phyloP scores from a whole-genome alignment of 2,113 vertebrate species.

The Cyphomyrus discorhynchus region DNA sequence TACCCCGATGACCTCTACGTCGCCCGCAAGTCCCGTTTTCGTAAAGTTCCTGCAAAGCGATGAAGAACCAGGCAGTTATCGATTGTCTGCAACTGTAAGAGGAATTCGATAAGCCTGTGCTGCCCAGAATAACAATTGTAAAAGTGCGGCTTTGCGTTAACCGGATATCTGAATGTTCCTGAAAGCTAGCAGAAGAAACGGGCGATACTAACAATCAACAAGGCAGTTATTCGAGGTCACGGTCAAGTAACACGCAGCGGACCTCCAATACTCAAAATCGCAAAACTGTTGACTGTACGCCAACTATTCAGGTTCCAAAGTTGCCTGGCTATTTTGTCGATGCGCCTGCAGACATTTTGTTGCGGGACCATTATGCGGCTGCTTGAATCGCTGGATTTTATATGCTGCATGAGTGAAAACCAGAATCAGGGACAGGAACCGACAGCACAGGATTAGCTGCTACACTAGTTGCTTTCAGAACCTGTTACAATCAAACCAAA shows the following conservation, averaged over 20 bases:
- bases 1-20: not conserved
- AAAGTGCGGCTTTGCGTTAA: constrained; percentile 29
- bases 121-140: constrained; percentile 33
- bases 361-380: not conserved
- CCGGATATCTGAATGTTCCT: not conserved
- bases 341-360: not conserved
- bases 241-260: not conserved
- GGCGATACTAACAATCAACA: not conserved
- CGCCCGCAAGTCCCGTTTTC: not conserved
- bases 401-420: not conserved
- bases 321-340: not conserved
- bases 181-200: not conserved
- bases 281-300: not conserved
- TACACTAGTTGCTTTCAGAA: not conserved
- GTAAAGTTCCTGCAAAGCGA: not conserved
- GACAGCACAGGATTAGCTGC: not conserved
- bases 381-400: not conserved
- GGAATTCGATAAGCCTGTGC: constrained; percentile 28
- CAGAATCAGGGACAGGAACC: not conserved
- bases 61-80: constrained; percentile 20
- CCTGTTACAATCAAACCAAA: not conserved
- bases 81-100: constrained; percentile 26
- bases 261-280: not conserved
- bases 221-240: not conserved
- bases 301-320: not conserved